Evolutionary conservation across 2,888 invertebrate genomes (phyloP), one percentile per base, ranked within the genome.

Genomic region (Heliconius ismenius): DNA sequence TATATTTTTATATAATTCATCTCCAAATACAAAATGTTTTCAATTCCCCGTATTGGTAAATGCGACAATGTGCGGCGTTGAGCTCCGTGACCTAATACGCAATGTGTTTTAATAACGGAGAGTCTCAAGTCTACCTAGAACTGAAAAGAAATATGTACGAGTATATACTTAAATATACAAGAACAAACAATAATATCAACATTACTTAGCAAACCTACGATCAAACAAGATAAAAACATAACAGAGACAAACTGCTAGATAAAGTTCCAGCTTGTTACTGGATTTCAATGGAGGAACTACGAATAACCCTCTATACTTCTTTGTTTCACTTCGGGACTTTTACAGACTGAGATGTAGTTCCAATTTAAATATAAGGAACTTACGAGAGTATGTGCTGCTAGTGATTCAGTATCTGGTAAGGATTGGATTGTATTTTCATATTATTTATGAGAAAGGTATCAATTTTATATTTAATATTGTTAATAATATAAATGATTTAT

Each of bases 241-340:
- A 77, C 76, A 74, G 78, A 79, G 73, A 79, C 79, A 77, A 81
- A 77, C 76, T 80, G 69, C 74, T 64, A 78, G 82, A 81, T 81
- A 82, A 84, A 85, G 83, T 85, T 86, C 82, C 75, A 81, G 82
- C 84, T 84, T 84, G 84, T 86, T 86, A 84, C 82, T 81, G 83
- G 83, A 85, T 85, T 84, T 85, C 81, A 83, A 81, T 82, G 83
- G 82, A 83, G 82, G 82, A 82, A 83, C 81, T 83, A 80, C 82
- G 79, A 82, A 83, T 83, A 82, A 81, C 81, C 81, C 81, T 79
- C 81, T 74, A 79, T 81, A 77, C 68, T 79, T 81, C 80, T 81
- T 82, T 81, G 79, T 82, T 82, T 81, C 81, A 77, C 75, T 77
- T 78, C 76, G 63, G 74, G 78, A 78, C 79, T 79, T 70, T 78